phyloP scores from a whole-genome alignment of 2,888 invertebrate species.

The Aphodius granarius region DNA sequence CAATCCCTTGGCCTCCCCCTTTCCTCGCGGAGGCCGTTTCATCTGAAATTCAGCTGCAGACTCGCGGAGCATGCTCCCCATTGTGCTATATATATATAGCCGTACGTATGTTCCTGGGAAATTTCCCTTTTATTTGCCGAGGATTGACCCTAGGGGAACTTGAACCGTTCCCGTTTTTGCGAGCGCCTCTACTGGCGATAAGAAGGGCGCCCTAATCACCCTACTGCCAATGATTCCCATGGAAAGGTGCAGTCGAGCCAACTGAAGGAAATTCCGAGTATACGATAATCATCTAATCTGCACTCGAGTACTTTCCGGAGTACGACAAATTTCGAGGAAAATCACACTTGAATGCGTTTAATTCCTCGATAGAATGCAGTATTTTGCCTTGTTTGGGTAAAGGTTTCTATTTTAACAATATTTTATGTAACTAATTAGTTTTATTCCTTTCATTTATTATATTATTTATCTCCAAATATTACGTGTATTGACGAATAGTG shows the following conservation, averaged over 20 bases:
- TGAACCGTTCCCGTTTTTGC: not conserved
- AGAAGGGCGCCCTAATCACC: not conserved
- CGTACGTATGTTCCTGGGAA: not conserved
- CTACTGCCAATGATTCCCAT: not conserved
- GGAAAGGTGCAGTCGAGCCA: not conserved
- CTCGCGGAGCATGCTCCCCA: not conserved
- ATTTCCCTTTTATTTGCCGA: not conserved
- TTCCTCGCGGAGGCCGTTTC: not conserved
- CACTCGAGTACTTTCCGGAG: not conserved
- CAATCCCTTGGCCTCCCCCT: not conserved
- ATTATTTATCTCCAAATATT: too few species aligned
- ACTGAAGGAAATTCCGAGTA: too few species aligned
- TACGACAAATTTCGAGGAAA: not conserved
- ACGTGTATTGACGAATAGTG: too few species aligned
- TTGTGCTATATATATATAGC: not conserved
- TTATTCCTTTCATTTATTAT: too few species aligned
- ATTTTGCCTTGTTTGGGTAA: too few species aligned
- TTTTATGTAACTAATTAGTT: too few species aligned
- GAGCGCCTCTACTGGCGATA: not conserved
- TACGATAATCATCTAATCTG: not conserved
- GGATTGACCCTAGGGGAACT: not conserved
- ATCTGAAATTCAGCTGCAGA: not conserved
- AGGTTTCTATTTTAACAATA: too few species aligned
- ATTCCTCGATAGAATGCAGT: not conserved
- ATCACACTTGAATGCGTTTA: not conserved